Conservation (phyloP, 2,797 vertebrate species). For the Gadopsis marmoratus region DNA sequence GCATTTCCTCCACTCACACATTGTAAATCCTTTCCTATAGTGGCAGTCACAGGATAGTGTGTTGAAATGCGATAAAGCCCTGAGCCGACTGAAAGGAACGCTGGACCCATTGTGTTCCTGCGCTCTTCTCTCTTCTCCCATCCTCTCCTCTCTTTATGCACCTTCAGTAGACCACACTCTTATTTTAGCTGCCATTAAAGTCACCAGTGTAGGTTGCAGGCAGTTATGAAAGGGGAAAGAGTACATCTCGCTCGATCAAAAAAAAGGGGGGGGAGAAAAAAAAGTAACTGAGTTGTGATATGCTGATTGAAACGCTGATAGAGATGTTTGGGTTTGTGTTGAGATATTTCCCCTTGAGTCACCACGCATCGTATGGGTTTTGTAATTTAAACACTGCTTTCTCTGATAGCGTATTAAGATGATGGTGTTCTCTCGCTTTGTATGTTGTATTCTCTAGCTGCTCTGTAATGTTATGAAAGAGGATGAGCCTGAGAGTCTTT, state of each 20-base stretch:
- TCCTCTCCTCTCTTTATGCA: slow-evolving; percentile 66
- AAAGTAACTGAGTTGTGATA: neutral
- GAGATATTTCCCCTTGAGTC: slow-evolving; percentile 32
- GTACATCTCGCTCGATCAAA: slow-evolving; percentile 65
- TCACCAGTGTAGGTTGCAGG: slow-evolving; percentile 50
- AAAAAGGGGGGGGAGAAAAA: slow-evolving; percentile 1
- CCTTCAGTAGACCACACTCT: slow-evolving; percentile 66
- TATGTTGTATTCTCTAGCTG: slow-evolving; percentile 43
- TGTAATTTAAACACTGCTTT: slow-evolving; percentile 38
- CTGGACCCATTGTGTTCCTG: slow-evolving; percentile 79
- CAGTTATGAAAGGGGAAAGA: slow-evolving; percentile 30
- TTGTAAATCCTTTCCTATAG: slow-evolving; percentile 87
- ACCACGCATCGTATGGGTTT: slow-evolving; percentile 13
- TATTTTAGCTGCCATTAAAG: slow-evolving; percentile 71
- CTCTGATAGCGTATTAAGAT: slow-evolving; percentile 31
- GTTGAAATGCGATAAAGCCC: slow-evolving; percentile 86
- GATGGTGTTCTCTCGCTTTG: slow-evolving; percentile 49
- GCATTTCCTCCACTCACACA: slow-evolving; percentile 75
- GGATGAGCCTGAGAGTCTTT: slow-evolving; percentile 53
- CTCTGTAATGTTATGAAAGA: slow-evolving; percentile 53
- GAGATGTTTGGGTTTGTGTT: slow-evolving; percentile 15
- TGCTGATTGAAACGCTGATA: slow-evolving; percentile 24
- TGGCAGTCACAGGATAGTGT: slow-evolving; percentile 81
- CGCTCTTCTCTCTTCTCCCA: slow-evolving; percentile 67
- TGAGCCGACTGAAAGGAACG: slow-evolving; percentile 78